Base-by-base conservation (phyloP, 2,888 invertebrate species). In the Pristionchus arcanus region DNA sequence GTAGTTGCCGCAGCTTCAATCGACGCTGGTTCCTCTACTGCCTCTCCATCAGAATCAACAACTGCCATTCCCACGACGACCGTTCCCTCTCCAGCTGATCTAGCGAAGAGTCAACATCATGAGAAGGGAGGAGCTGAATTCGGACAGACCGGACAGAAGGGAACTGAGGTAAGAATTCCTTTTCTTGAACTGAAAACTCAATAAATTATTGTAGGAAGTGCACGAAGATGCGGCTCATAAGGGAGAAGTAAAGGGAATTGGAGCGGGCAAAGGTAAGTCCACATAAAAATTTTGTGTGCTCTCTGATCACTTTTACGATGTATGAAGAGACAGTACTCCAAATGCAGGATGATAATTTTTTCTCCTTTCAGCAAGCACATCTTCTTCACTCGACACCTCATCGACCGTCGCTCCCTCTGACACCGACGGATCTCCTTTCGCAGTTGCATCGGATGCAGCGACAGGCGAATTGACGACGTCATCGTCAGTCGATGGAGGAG, bases 41-140 rank as follows among this genome's bases (percentile, higher is more conserved):
- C 86, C 16, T 89, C 90, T 49, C 31, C 90, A 16, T 74, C 90
- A 31, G 90, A 90, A 71, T 59, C 90, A 0, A 81, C 90, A 19
- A 0, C n/a, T n/a, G 42, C 7, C 31, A 15, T 59, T 25, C 16
- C 68, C 31, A 68, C 87, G 2, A 53, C 74, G 1, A 55, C 71
- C 4, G 87, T 88, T 31, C 87, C 87, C 25, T 37, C 87, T 28
- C 74, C 87, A 55, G 74, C 87, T 16, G 87, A 74, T 74, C 63
- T 74, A 2, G 59, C 89, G 11, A 85, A 85, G n/a, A 53, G 59
- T 4, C 15, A 16, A 2, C 74, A 88, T 31, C 83, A 53, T 31
- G 89, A 85, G 31, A 34, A 63, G 55, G 63, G 90, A 85, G 84
- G 84, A 85, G 84, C 84, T 1, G 84, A 85, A 34, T 85, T 85